phyloP scores from a whole-genome alignment of 2,113 vertebrate species.

The Cinclus mexicanus region DNA sequence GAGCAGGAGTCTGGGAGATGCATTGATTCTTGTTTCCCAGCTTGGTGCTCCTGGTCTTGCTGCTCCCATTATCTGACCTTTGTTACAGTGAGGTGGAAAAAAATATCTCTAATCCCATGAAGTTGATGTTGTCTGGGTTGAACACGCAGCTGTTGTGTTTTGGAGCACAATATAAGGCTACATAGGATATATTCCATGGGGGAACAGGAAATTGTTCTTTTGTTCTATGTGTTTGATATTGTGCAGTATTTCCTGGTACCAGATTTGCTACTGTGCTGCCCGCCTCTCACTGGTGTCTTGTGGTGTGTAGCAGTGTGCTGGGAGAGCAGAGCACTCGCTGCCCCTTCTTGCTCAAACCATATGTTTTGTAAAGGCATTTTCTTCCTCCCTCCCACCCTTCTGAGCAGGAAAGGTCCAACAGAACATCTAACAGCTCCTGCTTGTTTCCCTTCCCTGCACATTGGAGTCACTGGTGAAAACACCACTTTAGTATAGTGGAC shows the following conservation, averaged over 20 bases:
- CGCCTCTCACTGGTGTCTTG: slow-evolving; percentile 16
- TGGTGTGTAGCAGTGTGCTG: background rate
- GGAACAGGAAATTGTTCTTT: slow-evolving; percentile 28
- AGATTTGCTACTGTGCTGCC: slow-evolving; percentile 15
- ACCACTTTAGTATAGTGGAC: rapidly evolving
- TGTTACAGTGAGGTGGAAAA: background rate
- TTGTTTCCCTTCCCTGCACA: background rate
- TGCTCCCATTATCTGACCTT: background rate
- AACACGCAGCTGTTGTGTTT: background rate
- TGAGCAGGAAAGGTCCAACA: background rate
- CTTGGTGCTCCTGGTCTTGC: background rate
- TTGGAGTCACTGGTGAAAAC: background rate
- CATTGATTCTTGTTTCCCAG: background rate
- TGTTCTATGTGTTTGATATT: slow-evolving; percentile 29
- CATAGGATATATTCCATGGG: background rate
- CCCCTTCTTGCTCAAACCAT: slow-evolving; percentile 14
- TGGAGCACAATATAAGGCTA: background rate
- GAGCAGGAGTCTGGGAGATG: background rate
- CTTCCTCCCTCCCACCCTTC: background rate
- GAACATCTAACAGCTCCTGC: background rate
- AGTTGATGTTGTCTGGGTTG: background rate
- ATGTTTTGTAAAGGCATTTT: slow-evolving; percentile 31
- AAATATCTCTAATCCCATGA: background rate
- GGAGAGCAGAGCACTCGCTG: background rate
- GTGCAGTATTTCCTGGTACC: slow-evolving; percentile 20